phyloP scores from a whole-genome alignment of 1,140 invertebrate species.

The Drosophila mauritiana region DNA sequence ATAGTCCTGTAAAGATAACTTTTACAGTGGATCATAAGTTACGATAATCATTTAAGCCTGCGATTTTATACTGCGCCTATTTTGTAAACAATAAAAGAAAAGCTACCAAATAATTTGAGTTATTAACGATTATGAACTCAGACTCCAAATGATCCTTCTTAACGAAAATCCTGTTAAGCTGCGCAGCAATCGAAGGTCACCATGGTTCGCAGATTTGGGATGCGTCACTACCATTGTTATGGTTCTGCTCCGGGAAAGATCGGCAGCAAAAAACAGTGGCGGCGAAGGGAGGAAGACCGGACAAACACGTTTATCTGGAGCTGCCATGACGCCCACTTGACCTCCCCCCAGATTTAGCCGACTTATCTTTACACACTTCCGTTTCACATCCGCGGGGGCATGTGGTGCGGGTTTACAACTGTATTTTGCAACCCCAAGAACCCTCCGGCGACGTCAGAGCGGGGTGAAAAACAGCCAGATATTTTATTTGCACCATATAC shows the following conservation, averaged over 20 bases:
- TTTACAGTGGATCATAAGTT: too few relatives aligned
- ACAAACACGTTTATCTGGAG: constrained; percentile 17
- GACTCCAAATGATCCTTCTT: neutral
- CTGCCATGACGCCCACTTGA: constrained; percentile 3
- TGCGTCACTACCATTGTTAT: constrained; percentile 7
- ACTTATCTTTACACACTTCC: constrained; percentile 79
- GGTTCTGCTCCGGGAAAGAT: neutral
- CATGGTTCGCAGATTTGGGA: neutral
- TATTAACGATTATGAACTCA: too few relatives aligned
- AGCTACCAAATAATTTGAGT: too few relatives aligned
- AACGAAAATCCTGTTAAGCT: neutral
- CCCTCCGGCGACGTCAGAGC: constrained; percentile 31
- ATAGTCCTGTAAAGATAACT: too few relatives aligned
- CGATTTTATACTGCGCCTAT: too few relatives aligned
- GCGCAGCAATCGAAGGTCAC: neutral
- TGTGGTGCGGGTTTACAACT: constrained; percentile 65
- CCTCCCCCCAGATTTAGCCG: neutral
- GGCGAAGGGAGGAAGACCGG: neutral
- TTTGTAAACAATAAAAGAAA: too few relatives aligned
- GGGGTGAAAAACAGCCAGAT: constrained; percentile 8
- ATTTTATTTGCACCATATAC: constrained; percentile 70
- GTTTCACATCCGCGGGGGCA: constrained; percentile 66
- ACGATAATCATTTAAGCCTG: too few relatives aligned
- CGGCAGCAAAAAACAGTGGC: constrained; percentile 1
- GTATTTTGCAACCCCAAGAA: constrained; percentile 57